Evolutionary conservation across 1,140 invertebrate species (phyloP).

Genomic region (Oedothorax gibbosus): DNA sequence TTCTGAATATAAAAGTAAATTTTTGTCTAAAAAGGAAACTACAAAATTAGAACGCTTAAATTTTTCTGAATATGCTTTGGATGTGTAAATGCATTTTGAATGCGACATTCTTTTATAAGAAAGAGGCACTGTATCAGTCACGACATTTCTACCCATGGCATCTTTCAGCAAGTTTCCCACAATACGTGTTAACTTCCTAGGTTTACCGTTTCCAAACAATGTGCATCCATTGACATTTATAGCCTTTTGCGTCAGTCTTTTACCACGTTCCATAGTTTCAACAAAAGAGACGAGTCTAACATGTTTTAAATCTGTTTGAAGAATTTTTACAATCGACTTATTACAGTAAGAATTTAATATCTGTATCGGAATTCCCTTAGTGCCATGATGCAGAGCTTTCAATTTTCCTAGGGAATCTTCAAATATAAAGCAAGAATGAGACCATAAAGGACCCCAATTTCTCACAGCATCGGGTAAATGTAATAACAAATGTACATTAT

Average conservation of each 20-base stretch:
- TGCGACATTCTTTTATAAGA: too few species aligned
- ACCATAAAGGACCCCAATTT: neutral
- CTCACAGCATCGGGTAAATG: slow-evolving; percentile 3
- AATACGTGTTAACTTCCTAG: neutral
- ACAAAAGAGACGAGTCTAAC: neutral
- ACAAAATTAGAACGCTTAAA: too few species aligned
- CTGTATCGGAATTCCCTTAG: neutral
- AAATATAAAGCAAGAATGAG: neutral
- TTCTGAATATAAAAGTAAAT: too few species aligned
- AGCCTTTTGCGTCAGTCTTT: neutral
- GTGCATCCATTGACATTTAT: neutral
- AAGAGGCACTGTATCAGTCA: too few species aligned
- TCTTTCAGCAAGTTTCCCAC: neutral
- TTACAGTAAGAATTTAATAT: neutral
- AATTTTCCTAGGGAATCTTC: slow-evolving; percentile 4
- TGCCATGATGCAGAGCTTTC: neutral
- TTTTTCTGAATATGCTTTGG: too few species aligned
- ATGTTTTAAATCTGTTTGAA: neutral
- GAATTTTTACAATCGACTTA: neutral
- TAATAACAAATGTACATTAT: neutral
- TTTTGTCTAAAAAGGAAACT: too few species aligned
- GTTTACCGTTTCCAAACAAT: neutral
- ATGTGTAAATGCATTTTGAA: too few species aligned
- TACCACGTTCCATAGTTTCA: neutral
- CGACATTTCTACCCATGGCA: too few species aligned